Conservation (phyloP, 2,888 invertebrate species). For the Rhagonycha lutea region DNA sequence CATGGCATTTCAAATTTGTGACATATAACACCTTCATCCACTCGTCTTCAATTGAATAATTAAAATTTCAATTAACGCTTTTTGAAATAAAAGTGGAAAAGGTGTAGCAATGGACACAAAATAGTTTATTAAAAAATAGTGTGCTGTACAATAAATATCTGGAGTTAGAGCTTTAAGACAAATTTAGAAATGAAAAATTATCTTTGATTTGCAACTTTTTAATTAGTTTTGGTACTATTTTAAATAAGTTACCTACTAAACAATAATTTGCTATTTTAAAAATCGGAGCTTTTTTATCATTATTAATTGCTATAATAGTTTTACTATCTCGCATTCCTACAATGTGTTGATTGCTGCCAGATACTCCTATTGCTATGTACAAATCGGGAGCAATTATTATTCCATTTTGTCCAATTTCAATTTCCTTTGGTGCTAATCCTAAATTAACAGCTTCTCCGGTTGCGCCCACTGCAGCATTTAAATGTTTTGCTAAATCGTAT, state of each 20-base stretch:
- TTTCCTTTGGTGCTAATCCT: constrained; percentile 92
- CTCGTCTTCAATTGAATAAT: too few relatives aligned
- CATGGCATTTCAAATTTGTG: too few relatives aligned
- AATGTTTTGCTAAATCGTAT: constrained; percentile 89
- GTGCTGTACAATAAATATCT: background rate
- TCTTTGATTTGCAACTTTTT: background rate
- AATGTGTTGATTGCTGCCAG: constrained; percentile 95
- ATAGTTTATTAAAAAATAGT: background rate
- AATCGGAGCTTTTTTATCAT: constrained; percentile 95
- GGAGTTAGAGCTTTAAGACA: background rate
- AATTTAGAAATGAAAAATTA: background rate
- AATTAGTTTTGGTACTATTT: constrained; percentile 76
- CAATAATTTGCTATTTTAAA: constrained; percentile 91
- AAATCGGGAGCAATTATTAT: constrained; percentile 97
- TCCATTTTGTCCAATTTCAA: constrained; percentile 96
- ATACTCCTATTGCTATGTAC: constrained; percentile 94
- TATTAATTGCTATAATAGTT: constrained; percentile 96
- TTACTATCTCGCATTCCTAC: constrained; percentile 99
- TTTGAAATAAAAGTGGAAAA: too few relatives aligned
- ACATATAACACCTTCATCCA: too few relatives aligned
- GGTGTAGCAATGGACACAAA: background rate
- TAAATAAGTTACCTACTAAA: constrained; percentile 89
- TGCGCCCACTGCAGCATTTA: constrained; percentile 93
- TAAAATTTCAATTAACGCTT: too few relatives aligned
- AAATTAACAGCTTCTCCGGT: constrained; percentile 96